Evolutionary conservation across 2,113 vertebrate genomes (phyloP), one percentile per base, ranked within the genome.

Genomic region (Clarias batrachus): DNA sequence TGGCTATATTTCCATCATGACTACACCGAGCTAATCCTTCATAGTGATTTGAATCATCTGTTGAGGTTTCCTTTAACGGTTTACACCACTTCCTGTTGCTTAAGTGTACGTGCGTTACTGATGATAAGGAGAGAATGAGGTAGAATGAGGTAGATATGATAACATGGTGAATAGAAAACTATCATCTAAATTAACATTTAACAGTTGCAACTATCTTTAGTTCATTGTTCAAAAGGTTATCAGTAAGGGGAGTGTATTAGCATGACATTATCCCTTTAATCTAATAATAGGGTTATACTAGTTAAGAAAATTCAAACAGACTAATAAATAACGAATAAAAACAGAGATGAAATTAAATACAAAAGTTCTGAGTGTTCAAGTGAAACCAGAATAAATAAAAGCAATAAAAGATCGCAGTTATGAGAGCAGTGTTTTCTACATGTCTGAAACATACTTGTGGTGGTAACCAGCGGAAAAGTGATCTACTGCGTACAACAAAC

Each of bases 1-100:
- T 3, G 63, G 82, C 88, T 91, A 82, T 89, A 70, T 87, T 90
- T 87, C 85, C 77, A 27, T 37, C 10, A 11, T 2, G n/a, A 78
- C 59, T 63, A 56, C 10, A 0, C 37, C 52, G 6, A 48, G 17
- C 30, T 9, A 62, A 13, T 14, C 17, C 14, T 65, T 87, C 74
- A 74, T 80, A 52, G 25, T 76, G 23, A 25, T n/a, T 4, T 68
- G n/a, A 59, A 48, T 56, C 52, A n/a, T 84, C 70, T 86, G 7
- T 17, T 84, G 9, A 62, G 21, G n/a, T 6, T 52, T 62, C 68
- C 27, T 23, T 54, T 48, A 33, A 77, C 2, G 41, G 17, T 23
- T 62, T 41, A 48, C 19, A 37, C 3, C 52, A 52, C 77, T 56
- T 52, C 65, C 76, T 79, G 56, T 76, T 19, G n/a, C 27, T 56